phyloP scores from a whole-genome alignment of 2,113 vertebrate species.

The Rhinoderma darwinii region DNA sequence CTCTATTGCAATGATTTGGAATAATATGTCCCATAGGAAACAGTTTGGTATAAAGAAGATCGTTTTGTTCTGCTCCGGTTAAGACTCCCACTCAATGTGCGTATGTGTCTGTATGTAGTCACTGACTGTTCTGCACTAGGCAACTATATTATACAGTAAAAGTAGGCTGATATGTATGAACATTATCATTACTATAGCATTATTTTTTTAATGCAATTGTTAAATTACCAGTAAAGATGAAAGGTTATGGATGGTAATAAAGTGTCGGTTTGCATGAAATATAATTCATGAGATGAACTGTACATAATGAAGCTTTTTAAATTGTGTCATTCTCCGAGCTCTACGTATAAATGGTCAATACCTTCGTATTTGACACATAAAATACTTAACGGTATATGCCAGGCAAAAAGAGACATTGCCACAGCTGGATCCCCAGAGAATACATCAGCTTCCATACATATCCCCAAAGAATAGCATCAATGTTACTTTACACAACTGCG shows the following conservation, averaged over 20 bases:
- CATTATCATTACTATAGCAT: background rate
- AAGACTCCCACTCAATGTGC: background rate
- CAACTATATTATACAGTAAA: background rate
- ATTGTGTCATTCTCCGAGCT: background rate
- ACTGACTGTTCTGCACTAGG: background rate
- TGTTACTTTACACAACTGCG: conserved; percentile 14
- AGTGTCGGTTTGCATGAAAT: background rate
- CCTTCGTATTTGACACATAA: background rate
- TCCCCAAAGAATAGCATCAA: conserved; percentile 17
- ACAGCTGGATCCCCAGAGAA: background rate
- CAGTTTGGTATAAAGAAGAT: background rate
- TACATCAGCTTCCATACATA: conserved; percentile 10
- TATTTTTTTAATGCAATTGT: background rate
- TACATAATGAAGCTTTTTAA: background rate
- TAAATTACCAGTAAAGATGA: background rate
- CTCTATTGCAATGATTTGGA: background rate
- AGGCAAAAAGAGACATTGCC: background rate
- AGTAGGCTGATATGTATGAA: background rate
- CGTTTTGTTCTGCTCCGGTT: conserved; percentile 3
- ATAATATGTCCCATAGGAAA: background rate
- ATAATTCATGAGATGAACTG: background rate
- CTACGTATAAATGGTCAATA: background rate
- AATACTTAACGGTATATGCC: background rate
- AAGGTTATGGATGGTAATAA: background rate
- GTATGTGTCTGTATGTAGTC: background rate